Base-by-base conservation (phyloP, 2,888 invertebrate genomes). In the Drosophila barbarae region DNA sequence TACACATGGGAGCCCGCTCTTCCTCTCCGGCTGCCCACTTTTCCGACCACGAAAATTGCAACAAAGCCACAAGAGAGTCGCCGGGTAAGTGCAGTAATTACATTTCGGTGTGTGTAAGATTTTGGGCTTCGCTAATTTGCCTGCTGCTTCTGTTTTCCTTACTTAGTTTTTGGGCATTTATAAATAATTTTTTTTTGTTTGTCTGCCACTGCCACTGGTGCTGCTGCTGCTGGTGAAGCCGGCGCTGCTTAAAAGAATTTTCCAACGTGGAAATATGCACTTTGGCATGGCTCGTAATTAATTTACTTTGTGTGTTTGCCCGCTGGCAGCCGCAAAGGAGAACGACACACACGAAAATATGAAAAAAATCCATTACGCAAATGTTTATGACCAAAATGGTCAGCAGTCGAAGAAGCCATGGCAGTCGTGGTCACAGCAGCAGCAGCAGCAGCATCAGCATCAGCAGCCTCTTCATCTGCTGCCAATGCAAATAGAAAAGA, bases 331-430 rank as follows among this genome's bases (percentile, higher is more conserved):
- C 66, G 54, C 73, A 71, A 81, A 66, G 57, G 44, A 66, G 49
- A 38, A 53, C 69, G 57, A 63, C 35, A 69, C 59, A 60, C 59
- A 60, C 59, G 65, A 77, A 80, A 84, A 82, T 84, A 84, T 82
- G 82, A 84, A 68, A 76, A 83, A 83, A 84, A 83, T 85, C 85
- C 83, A 83, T 85, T 85, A 83, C 83, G 83, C 84, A 85, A 84
- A 83, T 83, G 83, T 83, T 83, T 83, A 83, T 83, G 83, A 79
- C 83, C 83, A 85, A 83, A 83, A 83, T 81, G 82, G 83, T 81
- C 83, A 82, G 64, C 65, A 63, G 32, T 39, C 50, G 35, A 53
- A 57, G 56, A 61, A 35, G 60, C 49, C 41, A 21, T 41, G 18
- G 61, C 12, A 46, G 46, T 15, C 26, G 9, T 46, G 35, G 26